Conservation (phyloP, 2,888 invertebrate species). For the Phragmatobia fuliginosa region DNA sequence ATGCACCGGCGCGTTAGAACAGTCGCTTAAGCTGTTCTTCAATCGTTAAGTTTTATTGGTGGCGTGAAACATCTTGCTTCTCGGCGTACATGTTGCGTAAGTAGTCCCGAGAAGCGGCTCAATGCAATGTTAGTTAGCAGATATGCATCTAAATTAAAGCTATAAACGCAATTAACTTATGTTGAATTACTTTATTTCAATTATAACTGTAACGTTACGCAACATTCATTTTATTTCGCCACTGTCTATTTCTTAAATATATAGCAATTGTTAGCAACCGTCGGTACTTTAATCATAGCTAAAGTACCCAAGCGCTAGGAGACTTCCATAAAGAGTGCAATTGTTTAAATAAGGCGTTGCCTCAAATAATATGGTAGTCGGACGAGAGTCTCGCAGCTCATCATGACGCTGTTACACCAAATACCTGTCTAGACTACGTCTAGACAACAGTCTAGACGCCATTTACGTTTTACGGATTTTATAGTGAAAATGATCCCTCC, state of each 20-base stretch:
- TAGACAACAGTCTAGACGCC: conserved; percentile 83
- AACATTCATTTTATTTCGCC: conserved; percentile 19
- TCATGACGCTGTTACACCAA: conserved; percentile 74
- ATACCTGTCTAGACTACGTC: conserved; percentile 85
- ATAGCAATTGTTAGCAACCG: background rate
- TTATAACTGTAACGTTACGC: conserved; percentile 18
- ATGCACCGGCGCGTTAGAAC: conserved; percentile 60
- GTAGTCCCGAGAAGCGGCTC: conserved; percentile 31
- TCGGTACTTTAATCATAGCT: background rate
- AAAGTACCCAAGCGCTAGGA: background rate
- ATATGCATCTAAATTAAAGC: conserved; percentile 38
- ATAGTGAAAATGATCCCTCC: conserved; percentile 52
- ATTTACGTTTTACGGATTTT: conserved; percentile 74
- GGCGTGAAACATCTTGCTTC: conserved; percentile 57
- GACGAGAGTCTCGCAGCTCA: conserved; percentile 68
- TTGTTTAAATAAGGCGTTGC: conserved; percentile 35
- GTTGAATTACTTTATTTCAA: conserved; percentile 28
- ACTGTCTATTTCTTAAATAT: conserved; percentile 7
- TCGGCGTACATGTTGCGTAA: conserved; percentile 61
- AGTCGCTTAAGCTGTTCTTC: conserved; percentile 50
- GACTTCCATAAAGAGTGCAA: conserved; percentile 24
- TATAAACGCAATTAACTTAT: conserved; percentile 28
- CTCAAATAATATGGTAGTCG: conserved; percentile 55
- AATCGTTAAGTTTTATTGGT: conserved; percentile 72
- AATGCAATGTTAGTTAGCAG: conserved; percentile 25